Evolutionary conservation across 2,113 vertebrate species (phyloP).

Genomic region (Misgurnus anguillicaudatus): DNA sequence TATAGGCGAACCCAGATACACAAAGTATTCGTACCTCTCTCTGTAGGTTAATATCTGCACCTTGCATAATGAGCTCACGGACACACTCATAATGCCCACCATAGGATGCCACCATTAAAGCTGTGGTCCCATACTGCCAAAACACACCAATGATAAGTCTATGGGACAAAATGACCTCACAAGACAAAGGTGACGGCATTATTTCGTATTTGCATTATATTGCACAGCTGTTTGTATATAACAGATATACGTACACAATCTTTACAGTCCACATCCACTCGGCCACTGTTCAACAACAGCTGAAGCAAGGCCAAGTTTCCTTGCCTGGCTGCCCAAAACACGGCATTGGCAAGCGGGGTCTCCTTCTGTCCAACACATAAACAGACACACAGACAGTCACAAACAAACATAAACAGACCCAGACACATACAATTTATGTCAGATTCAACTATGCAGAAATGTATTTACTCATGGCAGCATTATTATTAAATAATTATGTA

Average conservation of each 20-base stretch:
- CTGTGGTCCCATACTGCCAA: constrained; percentile 87
- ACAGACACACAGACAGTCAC: constrained; percentile 51
- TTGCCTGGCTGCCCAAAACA: constrained; percentile 94
- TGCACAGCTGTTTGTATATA: background rate
- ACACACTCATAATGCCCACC: constrained; percentile 87
- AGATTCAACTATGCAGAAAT: background rate
- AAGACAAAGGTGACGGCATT: background rate
- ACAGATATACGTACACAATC: constrained; percentile 83
- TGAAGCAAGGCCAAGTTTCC: constrained; percentile 94
- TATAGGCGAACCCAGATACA: background rate
- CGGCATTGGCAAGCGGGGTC: constrained; percentile 95
- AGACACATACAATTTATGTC: background rate
- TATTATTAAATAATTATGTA: too few species aligned
- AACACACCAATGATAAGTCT: constrained; percentile 44
- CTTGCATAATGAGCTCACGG: constrained; percentile 90
- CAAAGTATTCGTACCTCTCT: constrained; percentile 81
- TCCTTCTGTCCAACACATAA: constrained; percentile 84
- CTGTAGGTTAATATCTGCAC: constrained; percentile 96
- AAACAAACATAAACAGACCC: constrained; percentile 22
- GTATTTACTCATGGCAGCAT: too few species aligned
- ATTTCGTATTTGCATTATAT: background rate
- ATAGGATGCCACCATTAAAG: constrained; percentile 94
- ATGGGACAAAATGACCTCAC: too few species aligned
- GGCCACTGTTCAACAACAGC: constrained; percentile 93
- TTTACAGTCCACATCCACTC: constrained; percentile 96